A percentile compares a stretch with the other conserved stretches of the same genome.
These are phyloP conservation scores for Microcaecilia unicolor DNA, from an alignment of 2,797 vertebrate species.

Conservation along the genomic window DNA sequence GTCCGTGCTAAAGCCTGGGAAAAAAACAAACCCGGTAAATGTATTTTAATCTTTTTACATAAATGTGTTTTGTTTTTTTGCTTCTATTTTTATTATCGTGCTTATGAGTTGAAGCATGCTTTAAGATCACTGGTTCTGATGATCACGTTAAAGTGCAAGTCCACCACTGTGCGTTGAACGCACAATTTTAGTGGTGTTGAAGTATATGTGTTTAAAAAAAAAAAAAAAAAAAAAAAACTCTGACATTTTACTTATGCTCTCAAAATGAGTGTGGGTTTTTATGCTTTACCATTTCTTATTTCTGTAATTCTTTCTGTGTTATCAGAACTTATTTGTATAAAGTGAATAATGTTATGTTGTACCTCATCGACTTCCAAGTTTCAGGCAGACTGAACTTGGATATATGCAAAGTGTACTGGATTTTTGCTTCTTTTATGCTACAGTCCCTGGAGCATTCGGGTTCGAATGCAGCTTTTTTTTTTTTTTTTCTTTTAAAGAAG, in stretches of 20 bases:
- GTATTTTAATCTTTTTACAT: conserved; percentile 24
- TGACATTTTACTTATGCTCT: neutral
- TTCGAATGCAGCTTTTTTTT: conserved; percentile 32
- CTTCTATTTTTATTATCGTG: conserved; percentile 30
- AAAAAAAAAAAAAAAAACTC: neutral
- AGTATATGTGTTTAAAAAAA: too few relatives aligned
- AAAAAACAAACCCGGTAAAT: conserved; percentile 28
- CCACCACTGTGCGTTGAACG: conserved; percentile 20
- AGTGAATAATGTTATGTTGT: conserved; percentile 50
- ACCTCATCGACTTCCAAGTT: conserved; percentile 32
- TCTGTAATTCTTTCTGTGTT: conserved; percentile 50
- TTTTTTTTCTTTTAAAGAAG: too few relatives aligned
- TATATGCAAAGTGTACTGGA: conserved; percentile 27
- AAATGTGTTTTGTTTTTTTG: conserved; percentile 20
- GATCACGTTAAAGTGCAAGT: conserved; percentile 31
- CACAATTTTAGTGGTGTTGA: conserved; percentile 20
- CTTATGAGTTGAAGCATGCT: conserved; percentile 24
- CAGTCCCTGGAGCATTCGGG: too few relatives aligned
- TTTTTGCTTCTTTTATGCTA: too few relatives aligned
- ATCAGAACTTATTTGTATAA: conserved; percentile 46
- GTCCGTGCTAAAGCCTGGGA: conserved; percentile 16
- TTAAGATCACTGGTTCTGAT: conserved; percentile 32
- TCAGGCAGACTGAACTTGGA: conserved; percentile 24
- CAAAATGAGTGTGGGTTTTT: conserved; percentile 19
- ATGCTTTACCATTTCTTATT: conserved; percentile 58